A percentile compares a stretch with the other conserved stretches of the same genome.
phyloP scores from a whole-genome alignment of 2,113 vertebrate genomes.

The Podocnemis expansa region DNA sequence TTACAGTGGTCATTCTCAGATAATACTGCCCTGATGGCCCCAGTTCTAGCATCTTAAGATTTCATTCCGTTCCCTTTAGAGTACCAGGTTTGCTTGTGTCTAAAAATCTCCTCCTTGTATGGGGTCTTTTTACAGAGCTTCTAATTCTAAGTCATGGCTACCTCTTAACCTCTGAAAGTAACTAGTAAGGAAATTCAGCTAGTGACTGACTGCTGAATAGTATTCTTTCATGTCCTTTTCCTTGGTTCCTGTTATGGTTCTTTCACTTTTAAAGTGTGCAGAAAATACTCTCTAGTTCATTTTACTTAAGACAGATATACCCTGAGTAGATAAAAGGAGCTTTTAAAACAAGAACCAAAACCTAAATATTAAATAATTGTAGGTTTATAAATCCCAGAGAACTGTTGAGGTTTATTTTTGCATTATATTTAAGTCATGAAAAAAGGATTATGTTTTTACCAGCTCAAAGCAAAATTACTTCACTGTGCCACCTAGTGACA shows the following conservation, averaged over 20 bases:
- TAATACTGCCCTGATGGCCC: conserved; percentile 32
- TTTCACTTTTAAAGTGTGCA: background rate
- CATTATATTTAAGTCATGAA: background rate
- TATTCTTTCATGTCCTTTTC: conserved; percentile 8
- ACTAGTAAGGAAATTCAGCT: conserved; percentile 45
- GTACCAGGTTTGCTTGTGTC: conserved; percentile 27
- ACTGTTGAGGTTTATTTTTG: background rate
- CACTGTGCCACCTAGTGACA: rapidly evolving
- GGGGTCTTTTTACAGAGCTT: conserved; percentile 62
- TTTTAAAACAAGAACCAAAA: no score
- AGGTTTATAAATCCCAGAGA: background rate
- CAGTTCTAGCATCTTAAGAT: conserved; percentile 19
- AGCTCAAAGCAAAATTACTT: background rate
- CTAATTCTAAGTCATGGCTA: conserved; percentile 29
- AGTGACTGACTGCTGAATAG: conserved; percentile 36
- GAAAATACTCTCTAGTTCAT: background rate
- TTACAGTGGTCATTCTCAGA: conserved; percentile 49
- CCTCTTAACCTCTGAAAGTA: background rate
- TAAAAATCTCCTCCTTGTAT: conserved; percentile 42
- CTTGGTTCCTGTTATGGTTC: conserved; percentile 33
- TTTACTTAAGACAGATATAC: conserved; percentile 7
- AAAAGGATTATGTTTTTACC: background rate
- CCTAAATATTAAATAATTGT: background rate
- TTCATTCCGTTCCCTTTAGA: conserved; percentile 50
- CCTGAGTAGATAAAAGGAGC: background rate